phyloP scores from a whole-genome alignment of 2,113 vertebrate species.

The Heteronetta atricapilla region DNA sequence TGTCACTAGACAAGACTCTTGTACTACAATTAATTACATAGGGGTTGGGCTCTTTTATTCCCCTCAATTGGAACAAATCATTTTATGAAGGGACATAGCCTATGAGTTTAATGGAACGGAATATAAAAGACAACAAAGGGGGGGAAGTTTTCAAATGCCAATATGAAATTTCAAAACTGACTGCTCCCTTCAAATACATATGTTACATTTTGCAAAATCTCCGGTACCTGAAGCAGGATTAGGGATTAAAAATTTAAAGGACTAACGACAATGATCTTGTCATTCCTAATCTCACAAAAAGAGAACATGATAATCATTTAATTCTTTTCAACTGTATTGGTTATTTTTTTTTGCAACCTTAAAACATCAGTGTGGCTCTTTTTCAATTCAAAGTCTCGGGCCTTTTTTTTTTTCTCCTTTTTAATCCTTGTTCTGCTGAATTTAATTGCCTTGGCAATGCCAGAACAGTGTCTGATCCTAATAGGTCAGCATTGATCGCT shows the following conservation, averaged over 20 bases:
- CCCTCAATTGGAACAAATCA: background rate
- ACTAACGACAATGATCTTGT: slow-evolving; percentile 17
- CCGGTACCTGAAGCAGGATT: background rate
- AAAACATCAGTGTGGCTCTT: slow-evolving; percentile 51
- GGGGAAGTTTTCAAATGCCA: background rate
- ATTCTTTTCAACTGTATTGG: slow-evolving; percentile 44
- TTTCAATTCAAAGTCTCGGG: slow-evolving; percentile 37
- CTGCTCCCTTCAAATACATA: background rate
- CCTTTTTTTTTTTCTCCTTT: slow-evolving; percentile 4
- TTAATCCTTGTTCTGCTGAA: slow-evolving; percentile 62
- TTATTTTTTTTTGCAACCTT: background rate
- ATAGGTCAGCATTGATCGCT: slow-evolving; percentile 77
- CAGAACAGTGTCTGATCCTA: slow-evolving; percentile 73
- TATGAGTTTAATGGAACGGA: background rate
- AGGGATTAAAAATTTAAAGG: slow-evolving; percentile 22
- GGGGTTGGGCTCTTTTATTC: background rate
- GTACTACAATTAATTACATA: background rate
- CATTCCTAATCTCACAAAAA: slow-evolving; percentile 34
- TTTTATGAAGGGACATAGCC: background rate
- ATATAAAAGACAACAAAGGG: background rate
- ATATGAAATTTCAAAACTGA: background rate
- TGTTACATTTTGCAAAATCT: background rate
- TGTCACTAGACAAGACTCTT: background rate
- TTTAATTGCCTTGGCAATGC: slow-evolving; percentile 77
- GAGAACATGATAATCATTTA: slow-evolving; percentile 42